Base-by-base conservation (phyloP, 2,888 invertebrate species). In the Horisme vitalbata region DNA sequence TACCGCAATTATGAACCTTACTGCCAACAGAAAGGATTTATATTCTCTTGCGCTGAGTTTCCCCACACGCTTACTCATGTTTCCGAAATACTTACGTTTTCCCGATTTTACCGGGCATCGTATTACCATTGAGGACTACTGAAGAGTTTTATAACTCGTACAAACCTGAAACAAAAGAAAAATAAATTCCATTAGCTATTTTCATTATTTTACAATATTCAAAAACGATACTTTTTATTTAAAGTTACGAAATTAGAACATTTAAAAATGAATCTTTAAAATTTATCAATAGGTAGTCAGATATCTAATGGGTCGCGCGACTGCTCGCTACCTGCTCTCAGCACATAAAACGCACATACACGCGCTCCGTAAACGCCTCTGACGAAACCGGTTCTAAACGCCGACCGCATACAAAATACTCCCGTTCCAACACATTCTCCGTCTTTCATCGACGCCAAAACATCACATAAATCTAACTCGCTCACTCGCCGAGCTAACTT, bases 391-490 rank as follows among this genome's bases (percentile, higher is more conserved):
- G 89, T 89, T 78, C 64, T 61, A 60, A 65, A 73, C 76, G 72
- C 78, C 66, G 75, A 70, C 73, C 68, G 83, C 83, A 87, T 84
- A 87, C 88, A 85, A 88, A 87, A 81, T 76, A 77, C 71, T 76
- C 75, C 75, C 79, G 76, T 74, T 71, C 75, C 76, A 69, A 84
- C 79, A 79, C 79, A 82, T 86, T 77, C 76, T 83, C 80, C 75
- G 76, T 89, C 89, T 82, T 83, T 84, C 83, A 83, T 83, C 78
- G 73, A 79, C 83, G 76, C 82, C 76, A 79, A 79, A 80, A 79
- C 77, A 81, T 77, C 81, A 76, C 80, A 88, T 90, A 87, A 86
- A 83, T 83, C 83, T 71, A 63, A 74, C 86, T 79, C 87, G 75
- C 83, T 88, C 86, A 60, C 76, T 70, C 82, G 70, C 58, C 66